These are phyloP conservation scores for Frieseomelitta varia DNA, from an alignment of 1,140 invertebrate species.

Conservation along the genomic window DNA sequence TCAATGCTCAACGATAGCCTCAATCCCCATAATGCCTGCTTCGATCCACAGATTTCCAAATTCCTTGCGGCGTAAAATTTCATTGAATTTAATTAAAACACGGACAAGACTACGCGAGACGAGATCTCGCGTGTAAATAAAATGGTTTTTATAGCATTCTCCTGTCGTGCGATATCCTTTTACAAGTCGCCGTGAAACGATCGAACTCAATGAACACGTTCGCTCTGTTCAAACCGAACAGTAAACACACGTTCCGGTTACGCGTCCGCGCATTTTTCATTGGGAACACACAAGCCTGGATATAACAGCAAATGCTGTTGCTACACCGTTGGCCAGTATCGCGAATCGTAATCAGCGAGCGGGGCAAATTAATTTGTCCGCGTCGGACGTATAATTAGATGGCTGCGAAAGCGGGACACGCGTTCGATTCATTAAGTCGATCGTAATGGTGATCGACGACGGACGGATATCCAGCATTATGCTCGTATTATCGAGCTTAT, in stretches of 20 bases:
- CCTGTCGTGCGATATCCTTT: not conserved
- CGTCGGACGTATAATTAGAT: constrained; percentile 37
- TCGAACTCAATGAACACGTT: not conserved
- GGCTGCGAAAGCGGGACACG: constrained; percentile 10
- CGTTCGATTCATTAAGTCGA: constrained; percentile 56
- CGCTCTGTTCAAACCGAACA: not conserved
- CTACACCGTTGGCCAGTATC: not conserved
- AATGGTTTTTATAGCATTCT: not conserved
- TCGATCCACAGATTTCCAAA: too few relatives aligned
- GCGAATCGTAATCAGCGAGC: constrained; percentile 38
- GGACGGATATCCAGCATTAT: constrained; percentile 33
- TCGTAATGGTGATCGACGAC: constrained; percentile 29
- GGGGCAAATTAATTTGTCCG: constrained; percentile 58
- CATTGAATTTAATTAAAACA: not conserved
- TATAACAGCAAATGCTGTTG: not conserved
- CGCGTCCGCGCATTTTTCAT: constrained; percentile 4
- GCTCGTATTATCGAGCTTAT: constrained; percentile 49
- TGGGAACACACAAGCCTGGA: not conserved
- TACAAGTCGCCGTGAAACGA: not conserved
- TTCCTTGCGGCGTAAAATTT: too few relatives aligned
- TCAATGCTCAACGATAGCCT: too few relatives aligned
- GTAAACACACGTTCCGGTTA: not conserved
- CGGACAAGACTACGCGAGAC: not conserved
- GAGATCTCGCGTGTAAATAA: not conserved
- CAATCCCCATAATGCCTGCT: too few relatives aligned